These are phyloP conservation scores for Mycalesis mineus DNA, from an alignment of 2,888 invertebrate genomes.

Conservation along the genomic window DNA sequence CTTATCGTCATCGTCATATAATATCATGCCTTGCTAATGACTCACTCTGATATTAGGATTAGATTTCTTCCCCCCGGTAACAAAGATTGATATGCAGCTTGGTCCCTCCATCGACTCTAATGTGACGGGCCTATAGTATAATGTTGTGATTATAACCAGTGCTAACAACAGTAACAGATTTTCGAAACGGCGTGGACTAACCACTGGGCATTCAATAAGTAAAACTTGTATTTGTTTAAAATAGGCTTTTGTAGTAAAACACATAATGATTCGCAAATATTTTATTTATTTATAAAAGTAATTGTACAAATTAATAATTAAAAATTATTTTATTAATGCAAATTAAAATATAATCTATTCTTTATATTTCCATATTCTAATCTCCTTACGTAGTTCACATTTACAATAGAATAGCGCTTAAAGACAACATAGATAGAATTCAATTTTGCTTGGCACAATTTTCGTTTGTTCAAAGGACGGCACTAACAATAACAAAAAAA, in stretches of 20 bases:
- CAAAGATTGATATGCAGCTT: too few relatives aligned
- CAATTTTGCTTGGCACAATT: slow-evolving; percentile 59
- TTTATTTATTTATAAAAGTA: slow-evolving; percentile 39
- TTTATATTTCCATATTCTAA: slow-evolving; percentile 20
- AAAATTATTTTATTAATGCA: slow-evolving; percentile 43
- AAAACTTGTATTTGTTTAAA: neutral
- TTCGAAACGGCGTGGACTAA: too few relatives aligned
- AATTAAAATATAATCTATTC: slow-evolving; percentile 37
- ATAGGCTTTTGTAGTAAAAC: slow-evolving; percentile 33
- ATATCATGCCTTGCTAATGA: too few relatives aligned
- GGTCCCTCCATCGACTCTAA: too few relatives aligned
- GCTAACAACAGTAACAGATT: too few relatives aligned
- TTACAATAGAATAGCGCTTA: slow-evolving; percentile 28
- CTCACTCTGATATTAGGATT: too few relatives aligned
- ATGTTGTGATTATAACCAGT: too few relatives aligned
- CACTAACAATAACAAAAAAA: slow-evolving; percentile 48
- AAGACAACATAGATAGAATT: slow-evolving; percentile 34
- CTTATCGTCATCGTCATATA: too few relatives aligned
- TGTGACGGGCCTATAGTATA: too few relatives aligned
- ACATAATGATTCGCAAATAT: slow-evolving; percentile 30
- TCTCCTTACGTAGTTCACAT: slow-evolving; percentile 23
- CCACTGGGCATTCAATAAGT: too few relatives aligned
- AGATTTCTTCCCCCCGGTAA: too few relatives aligned
- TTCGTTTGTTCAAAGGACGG: slow-evolving; percentile 62
- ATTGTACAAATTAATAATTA: slow-evolving; percentile 41